phyloP scores from a whole-genome alignment of 2,113 vertebrate species.

The Ceyx cyanopectus region DNA sequence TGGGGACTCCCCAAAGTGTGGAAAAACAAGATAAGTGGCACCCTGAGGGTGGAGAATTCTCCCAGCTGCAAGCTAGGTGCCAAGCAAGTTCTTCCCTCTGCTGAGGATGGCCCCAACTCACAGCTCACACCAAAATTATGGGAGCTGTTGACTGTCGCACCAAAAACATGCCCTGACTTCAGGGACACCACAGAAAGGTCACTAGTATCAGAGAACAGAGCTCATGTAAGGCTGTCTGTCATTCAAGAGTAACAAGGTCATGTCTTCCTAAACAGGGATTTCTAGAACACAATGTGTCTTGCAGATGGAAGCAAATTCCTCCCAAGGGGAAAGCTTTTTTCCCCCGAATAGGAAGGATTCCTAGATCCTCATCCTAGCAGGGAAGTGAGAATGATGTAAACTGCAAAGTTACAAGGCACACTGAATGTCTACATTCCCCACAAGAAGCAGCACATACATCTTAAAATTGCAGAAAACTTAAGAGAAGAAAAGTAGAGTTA shows the following conservation, averaged over 20 bases:
- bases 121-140: accelerated
- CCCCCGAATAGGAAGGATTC: background rate
- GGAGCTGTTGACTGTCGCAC: background rate
- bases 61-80: accelerated
- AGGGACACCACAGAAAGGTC: accelerated
- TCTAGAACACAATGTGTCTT: background rate
- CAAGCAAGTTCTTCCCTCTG: background rate
- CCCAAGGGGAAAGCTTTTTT: background rate
- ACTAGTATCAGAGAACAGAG: background rate
- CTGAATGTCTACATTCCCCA: background rate
- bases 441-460: background rate
- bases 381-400: background rate
- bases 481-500: background rate
- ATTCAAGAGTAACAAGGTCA: accelerated
- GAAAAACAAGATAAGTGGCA: accelerated
- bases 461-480: background rate
- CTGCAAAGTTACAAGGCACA: background rate
- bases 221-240: background rate
- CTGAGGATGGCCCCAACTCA: accelerated
- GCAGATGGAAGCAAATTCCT: background rate
- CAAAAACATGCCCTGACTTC: background rate
- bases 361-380: background rate
- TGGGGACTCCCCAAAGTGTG: background rate
- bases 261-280: background rate
- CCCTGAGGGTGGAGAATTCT: background rate